These are phyloP conservation scores for Chironomus riparius DNA, from an alignment of 2,888 invertebrate species.

Conservation along the genomic window DNA sequence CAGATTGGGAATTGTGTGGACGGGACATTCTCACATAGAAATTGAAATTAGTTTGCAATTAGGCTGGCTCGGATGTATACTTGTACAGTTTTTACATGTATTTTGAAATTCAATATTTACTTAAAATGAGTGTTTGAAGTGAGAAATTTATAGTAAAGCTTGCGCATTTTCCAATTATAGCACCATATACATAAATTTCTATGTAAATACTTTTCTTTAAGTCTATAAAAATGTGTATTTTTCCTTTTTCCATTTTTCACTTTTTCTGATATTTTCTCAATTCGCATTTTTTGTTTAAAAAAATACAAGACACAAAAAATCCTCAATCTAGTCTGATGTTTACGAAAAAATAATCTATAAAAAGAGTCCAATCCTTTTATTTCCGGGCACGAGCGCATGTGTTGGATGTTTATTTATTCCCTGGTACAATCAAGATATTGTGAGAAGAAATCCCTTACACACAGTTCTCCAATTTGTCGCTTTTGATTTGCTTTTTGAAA, in stretches of 20 bases:
- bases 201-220: not conserved
- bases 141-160: not conserved
- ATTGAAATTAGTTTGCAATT: conserved; percentile 36
- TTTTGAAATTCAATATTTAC: conserved; percentile 26
- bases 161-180: not conserved
- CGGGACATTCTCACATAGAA: conserved; percentile 64
- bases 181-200: not conserved
- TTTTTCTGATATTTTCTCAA: not conserved
- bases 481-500: not conserved
- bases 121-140: not conserved
- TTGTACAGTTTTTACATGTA: conserved; percentile 28
- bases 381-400: conserved; percentile 45
- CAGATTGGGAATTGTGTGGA: conserved; percentile 73
- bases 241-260: not conserved
- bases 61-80: conserved; percentile 30
- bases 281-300: not conserved
- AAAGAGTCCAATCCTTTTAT: conserved; percentile 28
- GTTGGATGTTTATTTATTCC: conserved; percentile 38
- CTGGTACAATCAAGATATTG: conserved; percentile 45
- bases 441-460: conserved; percentile 72
- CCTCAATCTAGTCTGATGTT: too few species aligned
- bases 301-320: not conserved
- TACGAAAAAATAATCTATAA: not conserved
- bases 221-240: not conserved
- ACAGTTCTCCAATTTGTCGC: conserved; percentile 67